phyloP scores from a whole-genome alignment of 2,113 vertebrate species.

The Xenotilapia longispinis region DNA sequence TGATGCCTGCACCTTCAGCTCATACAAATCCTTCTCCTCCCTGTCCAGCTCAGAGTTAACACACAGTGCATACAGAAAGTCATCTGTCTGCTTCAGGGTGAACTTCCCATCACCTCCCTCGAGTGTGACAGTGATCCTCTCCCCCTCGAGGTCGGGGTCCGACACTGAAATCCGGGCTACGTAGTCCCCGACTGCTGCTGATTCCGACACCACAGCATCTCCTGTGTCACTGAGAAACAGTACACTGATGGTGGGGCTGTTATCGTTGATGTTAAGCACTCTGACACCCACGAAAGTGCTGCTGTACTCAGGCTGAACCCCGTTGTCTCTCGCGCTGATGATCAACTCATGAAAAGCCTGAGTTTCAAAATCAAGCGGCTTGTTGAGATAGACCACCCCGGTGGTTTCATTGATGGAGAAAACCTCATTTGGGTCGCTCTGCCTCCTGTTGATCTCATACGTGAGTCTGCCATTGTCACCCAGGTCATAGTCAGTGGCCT shows the following conservation, averaged over 20 bases:
- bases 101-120: slow-evolving; percentile 75
- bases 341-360: slow-evolving; percentile 79
- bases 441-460: slow-evolving; percentile 76
- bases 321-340: slow-evolving; percentile 79
- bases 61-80: slow-evolving; percentile 78
- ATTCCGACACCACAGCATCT: slow-evolving; percentile 76
- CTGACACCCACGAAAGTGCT: slow-evolving; percentile 76
- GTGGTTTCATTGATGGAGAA: slow-evolving; percentile 78
- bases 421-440: slow-evolving; percentile 60
- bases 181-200: slow-evolving; percentile 74
- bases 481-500: slow-evolving; percentile 80
- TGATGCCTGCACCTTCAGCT: slow-evolving; percentile 73
- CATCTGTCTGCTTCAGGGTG: slow-evolving; percentile 62
- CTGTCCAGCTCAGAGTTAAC: slow-evolving; percentile 77
- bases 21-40: slow-evolving; percentile 76
- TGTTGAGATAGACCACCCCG: slow-evolving; percentile 75
- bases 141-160: slow-evolving; percentile 73
- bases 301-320: slow-evolving; percentile 78
- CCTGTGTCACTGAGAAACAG: slow-evolving; percentile 83
- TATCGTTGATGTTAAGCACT: slow-evolving; percentile 87
- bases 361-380: slow-evolving; percentile 79
- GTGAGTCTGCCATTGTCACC: slow-evolving; percentile 76
- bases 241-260: slow-evolving; percentile 77
- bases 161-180: slow-evolving; percentile 85
- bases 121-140: slow-evolving; percentile 52